These are phyloP conservation scores for Rhodeus uyekii DNA, from an alignment of 2,797 vertebrate genomes.

Conservation along the genomic window DNA sequence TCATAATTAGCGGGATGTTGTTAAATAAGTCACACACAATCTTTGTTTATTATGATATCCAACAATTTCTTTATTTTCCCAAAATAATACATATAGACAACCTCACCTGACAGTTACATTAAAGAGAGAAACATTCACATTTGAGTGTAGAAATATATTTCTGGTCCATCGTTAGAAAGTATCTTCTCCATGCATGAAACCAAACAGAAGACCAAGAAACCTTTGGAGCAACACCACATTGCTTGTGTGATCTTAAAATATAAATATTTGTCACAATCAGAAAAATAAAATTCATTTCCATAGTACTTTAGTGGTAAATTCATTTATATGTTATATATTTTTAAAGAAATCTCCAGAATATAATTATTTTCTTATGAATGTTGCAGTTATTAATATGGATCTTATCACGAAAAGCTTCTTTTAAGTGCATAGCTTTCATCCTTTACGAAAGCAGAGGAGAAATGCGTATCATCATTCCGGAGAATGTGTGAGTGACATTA, in stretches of 20 bases:
- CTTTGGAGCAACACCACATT: conserved; percentile 53
- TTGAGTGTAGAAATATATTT: conserved; percentile 65
- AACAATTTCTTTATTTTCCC: conserved; percentile 73
- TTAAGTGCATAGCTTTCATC: conserved; percentile 64
- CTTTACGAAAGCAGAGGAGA: conserved; percentile 43
- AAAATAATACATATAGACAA: conserved; percentile 74
- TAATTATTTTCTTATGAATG: conserved; percentile 38
- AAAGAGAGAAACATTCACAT: conserved; percentile 76
- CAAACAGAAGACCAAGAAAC: conserved; percentile 64
- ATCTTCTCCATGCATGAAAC: conserved; percentile 69
- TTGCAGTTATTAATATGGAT: conserved; percentile 35
- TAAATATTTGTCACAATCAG: conserved; percentile 56
- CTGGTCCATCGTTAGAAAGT: conserved; percentile 69
- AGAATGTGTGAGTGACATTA: conserved; percentile 33
- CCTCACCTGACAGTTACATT: conserved; percentile 76
- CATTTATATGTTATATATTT: conserved; percentile 51
- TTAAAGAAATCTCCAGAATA: conserved; percentile 59
- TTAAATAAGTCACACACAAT: conserved; percentile 8
- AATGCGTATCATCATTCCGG: conserved; percentile 40
- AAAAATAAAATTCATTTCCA: conserved; percentile 67
- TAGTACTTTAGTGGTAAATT: conserved; percentile 59
- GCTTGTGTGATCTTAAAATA: conserved; percentile 51
- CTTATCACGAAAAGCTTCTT: conserved; percentile 48
- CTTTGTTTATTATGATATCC: conserved; percentile 13
- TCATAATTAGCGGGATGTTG: background rate